A percentile compares a stretch with the other conserved stretches of the same genome.
These are phyloP conservation scores for Tromatobia lineatoria DNA, from an alignment of 2,888 invertebrate species.

Conservation along the genomic window DNA sequence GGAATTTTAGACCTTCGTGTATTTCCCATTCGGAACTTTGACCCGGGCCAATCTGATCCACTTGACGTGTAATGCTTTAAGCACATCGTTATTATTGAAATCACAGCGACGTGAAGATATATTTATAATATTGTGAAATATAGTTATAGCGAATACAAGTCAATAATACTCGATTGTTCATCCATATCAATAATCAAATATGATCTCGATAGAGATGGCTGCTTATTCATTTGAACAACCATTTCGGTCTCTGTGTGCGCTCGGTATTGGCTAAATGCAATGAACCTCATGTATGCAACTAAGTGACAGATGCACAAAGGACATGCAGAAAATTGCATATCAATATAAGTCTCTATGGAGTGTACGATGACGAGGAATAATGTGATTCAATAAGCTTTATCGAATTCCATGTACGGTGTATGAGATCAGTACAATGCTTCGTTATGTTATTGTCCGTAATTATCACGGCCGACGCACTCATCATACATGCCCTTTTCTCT, in stretches of 20 bases:
- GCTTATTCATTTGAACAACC: background rate
- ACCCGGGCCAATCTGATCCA: no score
- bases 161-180: conserved; percentile 30
- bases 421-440: conserved; percentile 38
- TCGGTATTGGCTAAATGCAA: conserved; percentile 12
- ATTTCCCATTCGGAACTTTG: no score
- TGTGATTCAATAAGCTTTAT: conserved; percentile 30
- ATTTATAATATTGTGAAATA: background rate
- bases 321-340: background rate
- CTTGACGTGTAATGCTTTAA: no score
- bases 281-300: conserved; percentile 20
- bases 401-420: conserved; percentile 6
- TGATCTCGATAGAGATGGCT: no score
- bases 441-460: conserved; percentile 40
- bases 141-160: background rate
- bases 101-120: no score
- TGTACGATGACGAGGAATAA: conserved; percentile 21
- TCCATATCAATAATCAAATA: background rate
- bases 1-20: no score
- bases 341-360: background rate
- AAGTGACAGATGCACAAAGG: conserved; percentile 34
- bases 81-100: no score
- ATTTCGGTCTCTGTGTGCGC: background rate
- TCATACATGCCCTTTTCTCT: conserved; percentile 5
- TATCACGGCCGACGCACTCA: background rate